Evolutionary conservation across 2,113 vertebrate genomes (phyloP), one percentile per base, ranked within the genome.

Genomic region (Rhizomys pruinosus): DNA sequence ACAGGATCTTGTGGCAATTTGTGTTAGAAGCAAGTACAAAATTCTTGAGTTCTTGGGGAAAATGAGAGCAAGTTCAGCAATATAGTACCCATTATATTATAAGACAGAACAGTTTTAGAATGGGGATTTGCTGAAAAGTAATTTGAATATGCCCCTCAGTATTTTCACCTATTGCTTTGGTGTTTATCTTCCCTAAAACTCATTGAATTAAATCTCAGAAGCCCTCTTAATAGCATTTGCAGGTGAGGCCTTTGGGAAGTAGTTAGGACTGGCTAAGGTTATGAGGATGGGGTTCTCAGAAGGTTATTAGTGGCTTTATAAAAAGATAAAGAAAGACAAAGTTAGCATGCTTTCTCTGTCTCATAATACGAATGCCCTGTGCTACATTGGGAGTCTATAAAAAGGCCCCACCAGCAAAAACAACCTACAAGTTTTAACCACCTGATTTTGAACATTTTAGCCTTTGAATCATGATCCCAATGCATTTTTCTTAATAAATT

Each of bases 1-100:
- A 95, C 13, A 57, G 23, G 10, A 59, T 93, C 64, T 84, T 89
- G 73, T 85, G 81, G 57, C 39, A 91, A 73, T 93, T 82, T 87
- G 42, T 87, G 42, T 84, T 93, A 90, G 84, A 82, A 79, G 82
- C 2, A 61, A 96, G 44, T 63, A 73, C 5, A 86, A 63, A 73
- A 92, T 92, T 96, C 66, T 32, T 12, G 73, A 95, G 34, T 88
- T 94, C 68, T 88, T 29, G 61, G 29, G 69, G 87, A 94, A 61
- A 61, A 78, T 25, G 72, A 59, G 25, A 66, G 74, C 47, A 92
- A 88, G 29, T 44, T 7, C 44, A 77, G 22, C 55, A 76, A 71
- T 84, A 74, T 20, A n/a, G 78, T 74, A 7, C 32, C 39, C n/a
- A 74, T 64, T 82, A 69, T 71, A 42, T 76, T 95, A n/a, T 69